Evolutionary conservation across 2,113 vertebrate genomes (phyloP), one percentile per base, ranked within the genome.

Genomic region (Poeciliopsis retropinna): DNA sequence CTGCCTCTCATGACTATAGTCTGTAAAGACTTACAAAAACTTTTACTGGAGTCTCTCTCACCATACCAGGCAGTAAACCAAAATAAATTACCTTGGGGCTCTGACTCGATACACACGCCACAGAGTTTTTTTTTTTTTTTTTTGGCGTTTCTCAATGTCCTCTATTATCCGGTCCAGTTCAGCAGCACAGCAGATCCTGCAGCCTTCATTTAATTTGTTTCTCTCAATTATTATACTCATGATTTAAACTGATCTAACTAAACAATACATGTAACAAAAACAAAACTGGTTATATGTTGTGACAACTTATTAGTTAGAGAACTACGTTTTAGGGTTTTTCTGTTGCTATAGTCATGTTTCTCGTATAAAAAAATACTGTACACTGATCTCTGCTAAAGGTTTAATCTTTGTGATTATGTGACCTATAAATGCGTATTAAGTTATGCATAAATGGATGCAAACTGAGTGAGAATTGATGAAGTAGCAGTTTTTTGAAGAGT

Each of bases 1-100:
- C 64, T 81, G 29, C 32, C 67, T 75, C 67, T 67, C 47, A 62
- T 37, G 66, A 78, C 54, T 64, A 19, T 78, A 76, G 61, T 74
- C 67, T 69, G 9, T 60, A 25, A 72, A 66, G 60, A 72, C 19
- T 25, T 75, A 80, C 80, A 73, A 66, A 77, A 34, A 67, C 27
- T 72, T 74, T 65, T 22, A 57, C 27, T 10, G 6, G 34, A 68
- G 7, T 63, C 44, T 72, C 41, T 60, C 2, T 31, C 2, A 7
- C 34, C 66, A 8, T 22, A 22, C 22, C 17, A 22, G 47, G 47
- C 17, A 54, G 22, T 25, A 25, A 22, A 13, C 6, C 3, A 19
- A 27, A 61, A 68, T 32, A 64, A 61, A 60, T 31, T n/a, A 19
- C 1, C 37, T 1, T 44, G 22, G n/a, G 27, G 15, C 51, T 34